Evolutionary conservation across 2,888 invertebrate genomes (phyloP).

Genomic region (Mimumesa dahlbomi): DNA sequence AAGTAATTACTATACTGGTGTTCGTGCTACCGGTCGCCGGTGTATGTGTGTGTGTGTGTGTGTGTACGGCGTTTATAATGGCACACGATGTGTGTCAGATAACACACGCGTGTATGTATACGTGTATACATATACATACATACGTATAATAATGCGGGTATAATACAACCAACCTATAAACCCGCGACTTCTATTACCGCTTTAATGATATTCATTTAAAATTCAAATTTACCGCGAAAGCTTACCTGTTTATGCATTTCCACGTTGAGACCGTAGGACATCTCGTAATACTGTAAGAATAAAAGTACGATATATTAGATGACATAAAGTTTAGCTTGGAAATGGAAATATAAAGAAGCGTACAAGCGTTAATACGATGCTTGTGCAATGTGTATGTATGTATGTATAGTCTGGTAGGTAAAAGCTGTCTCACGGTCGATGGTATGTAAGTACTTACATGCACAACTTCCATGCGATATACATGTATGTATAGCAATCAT

Average conservation of each 20-base stretch:
- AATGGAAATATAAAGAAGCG: conserved; percentile 20
- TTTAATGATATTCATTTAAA: conserved; percentile 49
- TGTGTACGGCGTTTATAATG: neutral
- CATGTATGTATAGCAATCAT: neutral
- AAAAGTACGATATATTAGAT: conserved; percentile 52
- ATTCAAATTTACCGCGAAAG: conserved; percentile 36
- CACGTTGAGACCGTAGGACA: conserved; percentile 98
- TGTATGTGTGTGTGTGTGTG: too few species aligned
- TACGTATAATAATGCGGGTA: neutral
- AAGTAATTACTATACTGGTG: conserved; percentile 46
- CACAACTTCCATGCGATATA: conserved; percentile 4
- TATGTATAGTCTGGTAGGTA: neutral
- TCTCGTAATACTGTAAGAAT: conserved; percentile 96
- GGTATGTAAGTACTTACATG: conserved; percentile 2
- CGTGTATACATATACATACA: neutral
- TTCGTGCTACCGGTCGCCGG: conserved; percentile 26
- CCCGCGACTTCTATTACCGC: conserved; percentile 20
- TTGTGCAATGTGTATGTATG: too few species aligned
- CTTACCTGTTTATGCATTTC: conserved; percentile 98
- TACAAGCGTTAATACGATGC: conserved; percentile 39
- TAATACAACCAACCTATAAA: conserved; percentile 6
- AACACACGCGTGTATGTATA: neutral
- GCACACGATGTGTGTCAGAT: neutral
- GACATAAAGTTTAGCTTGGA: conserved; percentile 16
- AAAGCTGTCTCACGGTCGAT: conserved; percentile 1